These are phyloP conservation scores for Drosophila punjabiensis DNA, from an alignment of 1,140 invertebrate genomes.

Conservation along the genomic window DNA sequence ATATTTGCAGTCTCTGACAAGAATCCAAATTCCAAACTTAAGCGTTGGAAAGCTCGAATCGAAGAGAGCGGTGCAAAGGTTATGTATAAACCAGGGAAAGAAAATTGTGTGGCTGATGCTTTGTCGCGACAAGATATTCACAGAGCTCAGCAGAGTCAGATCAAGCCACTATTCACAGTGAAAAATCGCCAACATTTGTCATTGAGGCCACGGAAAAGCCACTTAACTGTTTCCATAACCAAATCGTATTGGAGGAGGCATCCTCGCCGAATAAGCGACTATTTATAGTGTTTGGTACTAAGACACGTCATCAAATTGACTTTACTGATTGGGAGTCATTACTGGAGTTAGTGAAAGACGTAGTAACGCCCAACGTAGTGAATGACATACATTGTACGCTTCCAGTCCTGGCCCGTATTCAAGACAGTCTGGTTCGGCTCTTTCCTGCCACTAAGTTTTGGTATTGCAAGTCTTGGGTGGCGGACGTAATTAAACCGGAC, in stretches of 20 bases:
- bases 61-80: too few species aligned
- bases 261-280: not conserved
- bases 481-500: not conserved
- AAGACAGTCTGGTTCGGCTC: not conserved
- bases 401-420: not conserved
- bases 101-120: too few species aligned
- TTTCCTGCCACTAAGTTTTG: not conserved
- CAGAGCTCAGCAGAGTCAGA: too few species aligned
- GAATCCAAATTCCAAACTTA: too few species aligned
- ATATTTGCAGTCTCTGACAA: too few species aligned
- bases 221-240: not conserved
- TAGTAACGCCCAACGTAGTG: not conserved
- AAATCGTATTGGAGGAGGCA: not conserved
- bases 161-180: constrained; percentile 17
- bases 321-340: not conserved
- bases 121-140: not conserved
- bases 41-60: too few species aligned
- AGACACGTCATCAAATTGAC: not conserved
- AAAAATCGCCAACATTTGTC: not conserved
- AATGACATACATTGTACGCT: not conserved
- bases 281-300: not conserved
- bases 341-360: not conserved
- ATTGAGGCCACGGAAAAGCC: not conserved
- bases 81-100: too few species aligned
- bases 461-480: not conserved